Conservation (phyloP, 2,113 vertebrate genomes). For the Perca flavescens region DNA sequence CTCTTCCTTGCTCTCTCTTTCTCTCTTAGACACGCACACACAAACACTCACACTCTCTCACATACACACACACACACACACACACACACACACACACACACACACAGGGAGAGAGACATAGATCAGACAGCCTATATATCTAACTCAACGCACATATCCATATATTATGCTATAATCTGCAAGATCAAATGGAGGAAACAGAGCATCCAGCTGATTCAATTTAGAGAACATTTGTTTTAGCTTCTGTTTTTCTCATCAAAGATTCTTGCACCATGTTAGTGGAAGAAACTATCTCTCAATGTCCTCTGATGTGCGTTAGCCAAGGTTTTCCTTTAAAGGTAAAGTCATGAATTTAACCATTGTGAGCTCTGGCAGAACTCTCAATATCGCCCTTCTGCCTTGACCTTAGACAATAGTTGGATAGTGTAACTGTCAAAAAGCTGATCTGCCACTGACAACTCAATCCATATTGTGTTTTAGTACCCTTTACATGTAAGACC, state of each 20-base stretch:
- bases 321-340: constrained; percentile 60
- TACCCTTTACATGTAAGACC: not conserved
- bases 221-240: constrained; percentile 51
- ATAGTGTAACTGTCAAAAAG: constrained; percentile 5
- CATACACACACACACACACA: constrained; percentile 3
- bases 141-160: constrained; percentile 17
- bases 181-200: constrained; percentile 26
- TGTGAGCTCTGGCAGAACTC: constrained; percentile 43
- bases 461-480: not conserved
- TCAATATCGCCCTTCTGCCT: not conserved
- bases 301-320: constrained; percentile 50
- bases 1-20: not conserved
- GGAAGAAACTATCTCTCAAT: constrained; percentile 63
- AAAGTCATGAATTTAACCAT: constrained; percentile 61
- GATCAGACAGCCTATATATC: constrained; percentile 8
- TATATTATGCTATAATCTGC: constrained; percentile 20
- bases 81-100: not conserved
- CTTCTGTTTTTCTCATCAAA: constrained; percentile 77
- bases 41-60: not conserved
- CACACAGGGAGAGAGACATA: not conserved
- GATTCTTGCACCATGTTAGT: constrained; percentile 46
- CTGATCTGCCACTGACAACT: not conserved
- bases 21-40: not conserved
- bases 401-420: constrained; percentile 3
- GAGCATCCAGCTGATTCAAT: constrained; percentile 52